Base-by-base conservation (phyloP, 2,888 invertebrate species). In the Thymelicus sylvestris region DNA sequence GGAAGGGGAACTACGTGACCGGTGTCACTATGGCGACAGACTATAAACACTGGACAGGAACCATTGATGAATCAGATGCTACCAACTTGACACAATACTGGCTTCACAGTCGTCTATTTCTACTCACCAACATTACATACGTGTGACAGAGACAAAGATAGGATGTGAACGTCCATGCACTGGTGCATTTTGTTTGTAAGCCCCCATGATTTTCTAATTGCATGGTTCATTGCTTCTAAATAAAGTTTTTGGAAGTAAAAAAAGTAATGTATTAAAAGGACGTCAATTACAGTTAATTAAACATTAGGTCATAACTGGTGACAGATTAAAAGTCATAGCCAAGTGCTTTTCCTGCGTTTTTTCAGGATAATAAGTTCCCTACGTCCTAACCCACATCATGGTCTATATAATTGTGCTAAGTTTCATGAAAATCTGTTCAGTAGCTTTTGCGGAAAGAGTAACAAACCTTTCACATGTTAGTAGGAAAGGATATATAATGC, bases 1-100 rank as follows among this genome's bases (percentile, higher is more conserved):
- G 91, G 91, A 91, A 91, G 84, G 82, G 90, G 88, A 89, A 89
- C 84, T 89, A 88, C 90, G 89, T 90, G 90, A 82, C 86, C 75
- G 77, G 80, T 80, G 85, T 87, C 80, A 77, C 85, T 83, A 88
- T 85, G 81, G 84, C 79, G 83, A 89, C 89, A 70, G 74, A 76
- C 75, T 76, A 77, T 78, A 77, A 81, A 82, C 81, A 80, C 72
- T 69, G 78, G 78, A 77, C 76, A 74, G 50, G 55, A 55, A 41
- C 74, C 66, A 67, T 19, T 67, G 66, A 64, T 71, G 74, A 77
- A 74, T 77, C 78, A 78, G 69, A 72, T 68, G 41, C 72, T 57
- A 71, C 31, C 5, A 31, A 31, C 65, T 72, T 61, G 50, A 10
- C 79, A 77, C 80, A 81, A 55, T 6, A 55, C 55, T 24, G 55